Evolutionary conservation across 2,888 invertebrate genomes (phyloP).

Genomic region (Norana najaformis): DNA sequence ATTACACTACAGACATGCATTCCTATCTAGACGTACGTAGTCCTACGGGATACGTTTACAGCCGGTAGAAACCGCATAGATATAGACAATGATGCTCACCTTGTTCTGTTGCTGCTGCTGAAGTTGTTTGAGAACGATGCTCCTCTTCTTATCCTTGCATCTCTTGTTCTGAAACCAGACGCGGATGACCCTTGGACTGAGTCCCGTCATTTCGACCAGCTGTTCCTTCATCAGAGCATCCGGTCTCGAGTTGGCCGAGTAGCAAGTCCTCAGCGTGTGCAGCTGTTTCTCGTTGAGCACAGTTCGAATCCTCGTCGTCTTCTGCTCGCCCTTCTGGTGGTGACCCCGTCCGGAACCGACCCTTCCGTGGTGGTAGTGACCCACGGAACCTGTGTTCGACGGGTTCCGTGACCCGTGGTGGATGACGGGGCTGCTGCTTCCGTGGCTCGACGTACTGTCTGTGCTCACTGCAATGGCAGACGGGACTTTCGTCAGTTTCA

Average conservation of each 20-base stretch:
- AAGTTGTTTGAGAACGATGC: constrained; percentile 93
- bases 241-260: constrained; percentile 94
- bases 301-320: constrained; percentile 96
- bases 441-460: constrained; percentile 30
- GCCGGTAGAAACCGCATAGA: too few relatives aligned
- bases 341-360: background rate
- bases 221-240: constrained; percentile 99
- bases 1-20: too few relatives aligned
- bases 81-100: constrained; percentile 53
- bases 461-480: background rate
- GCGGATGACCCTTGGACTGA: constrained; percentile 94
- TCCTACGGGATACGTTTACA: too few relatives aligned
- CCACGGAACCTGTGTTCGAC: background rate
- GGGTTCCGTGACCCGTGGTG: background rate
- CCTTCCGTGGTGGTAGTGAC: constrained; percentile 32
- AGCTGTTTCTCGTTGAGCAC: constrained; percentile 98
- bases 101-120: constrained; percentile 82
- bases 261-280: constrained; percentile 94
- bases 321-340: constrained; percentile 62
- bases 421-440: constrained; percentile 25
- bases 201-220: constrained; percentile 95
- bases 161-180: constrained; percentile 89
- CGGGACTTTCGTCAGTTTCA: background rate
- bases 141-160: constrained; percentile 69
- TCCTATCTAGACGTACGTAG: too few relatives aligned